A percentile compares a stretch with the other conserved stretches of the same genome.
Conservation (phyloP, 2,888 invertebrate species). For the Drosophila antonietae region DNA sequence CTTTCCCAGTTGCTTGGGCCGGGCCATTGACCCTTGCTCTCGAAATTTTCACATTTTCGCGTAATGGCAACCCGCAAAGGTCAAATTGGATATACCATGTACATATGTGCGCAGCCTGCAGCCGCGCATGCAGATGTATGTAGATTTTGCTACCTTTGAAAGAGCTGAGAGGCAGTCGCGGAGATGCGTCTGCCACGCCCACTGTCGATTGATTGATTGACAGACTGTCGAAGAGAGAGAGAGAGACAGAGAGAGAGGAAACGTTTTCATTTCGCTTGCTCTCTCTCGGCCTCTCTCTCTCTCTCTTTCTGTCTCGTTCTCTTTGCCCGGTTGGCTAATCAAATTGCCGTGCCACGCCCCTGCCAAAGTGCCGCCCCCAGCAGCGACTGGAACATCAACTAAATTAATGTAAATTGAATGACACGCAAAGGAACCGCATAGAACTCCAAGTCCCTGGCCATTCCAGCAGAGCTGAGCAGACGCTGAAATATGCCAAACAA, state of each 20-base stretch:
- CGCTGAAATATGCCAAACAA: constrained; percentile 33
- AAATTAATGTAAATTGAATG: constrained; percentile 66
- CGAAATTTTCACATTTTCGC: constrained; percentile 13
- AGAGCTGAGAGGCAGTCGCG: background rate
- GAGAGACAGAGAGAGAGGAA: background rate
- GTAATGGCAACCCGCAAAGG: constrained; percentile 8
- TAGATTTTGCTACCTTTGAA: constrained; percentile 10
- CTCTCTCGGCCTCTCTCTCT: background rate
- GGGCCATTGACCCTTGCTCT: constrained; percentile 28
- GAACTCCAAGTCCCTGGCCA: constrained; percentile 43
- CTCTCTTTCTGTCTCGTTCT: background rate
- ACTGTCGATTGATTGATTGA: constrained; percentile 42
- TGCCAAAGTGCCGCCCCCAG: constrained; percentile 22
- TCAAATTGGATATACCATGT: background rate
- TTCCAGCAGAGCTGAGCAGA: background rate
- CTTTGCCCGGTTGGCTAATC: constrained; percentile 47
- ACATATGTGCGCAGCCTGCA: background rate
- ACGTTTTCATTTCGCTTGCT: constrained; percentile 1
- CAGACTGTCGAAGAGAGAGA: background rate
- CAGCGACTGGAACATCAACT: constrained; percentile 52
- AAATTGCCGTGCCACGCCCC: constrained; percentile 54
- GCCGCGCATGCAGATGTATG: background rate
- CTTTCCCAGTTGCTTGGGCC: background rate
- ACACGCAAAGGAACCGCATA: constrained; percentile 59
- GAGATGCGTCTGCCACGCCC: constrained; percentile 30